A percentile compares a stretch with the other conserved stretches of the same genome.
These are phyloP conservation scores for Acleris cristana DNA, from an alignment of 2,888 invertebrate species.

Conservation along the genomic window DNA sequence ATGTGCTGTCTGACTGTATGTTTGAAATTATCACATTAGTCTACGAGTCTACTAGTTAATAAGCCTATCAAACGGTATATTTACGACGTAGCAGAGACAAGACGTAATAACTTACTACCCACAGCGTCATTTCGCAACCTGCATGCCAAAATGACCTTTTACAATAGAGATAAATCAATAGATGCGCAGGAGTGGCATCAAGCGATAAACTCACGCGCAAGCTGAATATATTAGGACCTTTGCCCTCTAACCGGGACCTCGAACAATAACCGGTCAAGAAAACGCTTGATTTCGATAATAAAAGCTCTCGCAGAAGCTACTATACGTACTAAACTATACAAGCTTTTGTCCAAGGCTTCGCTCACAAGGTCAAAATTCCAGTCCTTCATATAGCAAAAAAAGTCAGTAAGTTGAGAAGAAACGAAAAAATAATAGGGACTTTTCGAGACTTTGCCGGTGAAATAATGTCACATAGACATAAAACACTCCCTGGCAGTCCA, in stretches of 20 bases:
- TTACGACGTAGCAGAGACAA: background rate
- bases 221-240: slow-evolving; percentile 11
- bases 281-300: background rate
- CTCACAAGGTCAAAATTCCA: too few species aligned
- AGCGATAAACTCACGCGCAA: slow-evolving; percentile 9
- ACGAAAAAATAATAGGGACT: too few species aligned
- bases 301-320: background rate
- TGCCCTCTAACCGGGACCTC: slow-evolving; percentile 12
- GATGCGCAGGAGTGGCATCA: slow-evolving; percentile 6
- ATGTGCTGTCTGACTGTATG: too few species aligned
- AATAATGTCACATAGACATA: too few species aligned
- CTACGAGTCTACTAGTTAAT: background rate
- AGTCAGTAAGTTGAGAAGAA: too few species aligned
- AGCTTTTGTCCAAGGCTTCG: too few species aligned
- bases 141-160: slow-evolving; percentile 7
- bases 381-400: too few species aligned
- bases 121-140: background rate
- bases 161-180: slow-evolving; percentile 8
- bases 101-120: background rate
- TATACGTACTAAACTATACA: background rate
- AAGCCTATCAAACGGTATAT: slow-evolving; percentile 4
- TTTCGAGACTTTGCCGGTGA: too few species aligned
- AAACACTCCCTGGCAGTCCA: too few species aligned
- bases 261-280: background rate
- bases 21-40: too few species aligned